Evolutionary conservation across 2,113 vertebrate genomes (phyloP).

Genomic region (Uria aalge): DNA sequence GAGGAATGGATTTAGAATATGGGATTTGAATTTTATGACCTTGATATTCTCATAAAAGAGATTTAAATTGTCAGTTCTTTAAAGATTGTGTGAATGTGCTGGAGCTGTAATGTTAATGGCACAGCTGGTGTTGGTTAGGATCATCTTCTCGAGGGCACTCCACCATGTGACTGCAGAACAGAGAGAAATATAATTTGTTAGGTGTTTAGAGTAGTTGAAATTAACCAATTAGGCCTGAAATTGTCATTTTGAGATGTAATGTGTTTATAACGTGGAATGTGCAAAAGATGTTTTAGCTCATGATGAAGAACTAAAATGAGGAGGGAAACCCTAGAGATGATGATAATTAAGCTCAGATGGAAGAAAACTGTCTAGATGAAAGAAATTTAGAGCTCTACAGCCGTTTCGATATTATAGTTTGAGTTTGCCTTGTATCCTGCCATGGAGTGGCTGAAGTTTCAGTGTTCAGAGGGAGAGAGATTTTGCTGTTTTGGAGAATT

Average conservation of each 20-base stretch:
- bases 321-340: background rate
- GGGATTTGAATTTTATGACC: slow-evolving; percentile 38
- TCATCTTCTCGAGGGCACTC: background rate
- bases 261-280: background rate
- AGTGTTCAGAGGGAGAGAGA: background rate
- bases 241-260: background rate
- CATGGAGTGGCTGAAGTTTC: background rate
- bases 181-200: background rate
- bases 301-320: background rate
- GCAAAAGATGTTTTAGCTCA: background rate
- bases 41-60: slow-evolving; percentile 20
- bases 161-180: background rate
- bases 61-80: slow-evolving; percentile 10
- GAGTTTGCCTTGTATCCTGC: background rate
- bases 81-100: background rate
- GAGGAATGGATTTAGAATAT: slow-evolving; percentile 29
- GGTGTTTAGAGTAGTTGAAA: background rate
- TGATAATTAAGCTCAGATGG: slow-evolving; percentile 7
- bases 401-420: background rate
- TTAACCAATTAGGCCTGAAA: background rate
- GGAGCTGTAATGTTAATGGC: background rate
- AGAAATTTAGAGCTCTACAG: background rate
- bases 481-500: background rate
- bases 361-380: background rate
- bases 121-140: slow-evolving; percentile 5